phyloP scores from a whole-genome alignment of 2,797 vertebrate genomes.

The Anolis apletophallus region DNA sequence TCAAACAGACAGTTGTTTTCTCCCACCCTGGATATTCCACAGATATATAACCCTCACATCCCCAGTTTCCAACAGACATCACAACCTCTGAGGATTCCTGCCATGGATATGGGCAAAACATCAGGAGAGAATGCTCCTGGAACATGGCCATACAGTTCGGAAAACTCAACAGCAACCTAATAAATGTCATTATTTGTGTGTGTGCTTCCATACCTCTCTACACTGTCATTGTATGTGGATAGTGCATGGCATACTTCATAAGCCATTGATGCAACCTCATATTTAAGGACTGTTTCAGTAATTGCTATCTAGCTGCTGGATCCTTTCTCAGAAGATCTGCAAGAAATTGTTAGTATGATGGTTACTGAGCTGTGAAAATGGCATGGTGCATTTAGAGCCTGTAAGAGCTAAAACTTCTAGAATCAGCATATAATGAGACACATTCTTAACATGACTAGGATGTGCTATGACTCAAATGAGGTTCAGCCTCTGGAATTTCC shows the following conservation, averaged over 20 bases:
- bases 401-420: background rate
- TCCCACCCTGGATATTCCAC: no score
- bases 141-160: no score
- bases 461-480: background rate
- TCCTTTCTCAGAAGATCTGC: background rate
- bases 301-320: background rate
- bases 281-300: background rate
- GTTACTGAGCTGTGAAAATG: background rate
- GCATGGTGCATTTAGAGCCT: background rate
- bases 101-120: no score
- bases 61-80: no score
- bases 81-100: no score
- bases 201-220: background rate
- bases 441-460: background rate
- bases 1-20: no score
- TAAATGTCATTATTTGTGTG: background rate
- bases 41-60: no score
- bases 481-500: background rate
- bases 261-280: background rate
- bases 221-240: background rate
- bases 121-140: no score
- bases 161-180: no score
- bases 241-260: background rate
- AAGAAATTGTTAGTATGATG: background rate
- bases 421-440: background rate